phyloP scores from a whole-genome alignment of 2,797 vertebrate genomes.

The Gymnopithys bicolor region DNA sequence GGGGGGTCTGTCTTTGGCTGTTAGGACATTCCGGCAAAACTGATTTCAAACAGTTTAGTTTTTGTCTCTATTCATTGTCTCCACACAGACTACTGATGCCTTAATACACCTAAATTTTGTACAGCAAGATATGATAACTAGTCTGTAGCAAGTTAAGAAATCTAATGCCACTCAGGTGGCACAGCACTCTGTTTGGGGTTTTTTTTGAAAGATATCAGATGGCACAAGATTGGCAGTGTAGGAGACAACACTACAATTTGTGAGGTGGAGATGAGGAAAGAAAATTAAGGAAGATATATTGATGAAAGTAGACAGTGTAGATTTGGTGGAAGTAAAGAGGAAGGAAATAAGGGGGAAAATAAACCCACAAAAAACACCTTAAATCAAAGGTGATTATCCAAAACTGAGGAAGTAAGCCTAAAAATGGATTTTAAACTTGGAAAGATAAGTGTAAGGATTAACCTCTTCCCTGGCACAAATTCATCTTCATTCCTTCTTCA shows the following conservation, averaged over 20 bases:
- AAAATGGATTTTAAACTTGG: not conserved
- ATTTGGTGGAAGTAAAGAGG: not conserved
- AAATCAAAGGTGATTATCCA: not conserved
- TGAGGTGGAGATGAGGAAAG: not conserved
- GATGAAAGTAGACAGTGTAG: not conserved
- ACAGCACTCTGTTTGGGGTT: not conserved
- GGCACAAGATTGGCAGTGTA: not conserved
- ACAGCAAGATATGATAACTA: not conserved
- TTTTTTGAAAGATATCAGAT: not conserved
- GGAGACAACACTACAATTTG: rapidly evolving
- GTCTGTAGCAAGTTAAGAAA: not conserved
- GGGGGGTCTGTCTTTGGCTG: not conserved
- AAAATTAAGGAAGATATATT: not conserved
- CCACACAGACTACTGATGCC: not conserved
- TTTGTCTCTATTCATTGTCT: not conserved
- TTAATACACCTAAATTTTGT: not conserved
- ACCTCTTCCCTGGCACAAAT: not conserved
- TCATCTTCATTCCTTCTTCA: not conserved
- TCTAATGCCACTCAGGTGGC: not conserved
- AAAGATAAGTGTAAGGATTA: not conserved
- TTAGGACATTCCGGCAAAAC: not conserved
- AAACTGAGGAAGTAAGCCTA: not conserved
- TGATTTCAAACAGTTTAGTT: not conserved
- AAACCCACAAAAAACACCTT: not conserved
- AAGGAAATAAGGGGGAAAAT: not conserved